Evolutionary conservation across 2,797 vertebrate species (phyloP).

Genomic region (Acomys russatus): DNA sequence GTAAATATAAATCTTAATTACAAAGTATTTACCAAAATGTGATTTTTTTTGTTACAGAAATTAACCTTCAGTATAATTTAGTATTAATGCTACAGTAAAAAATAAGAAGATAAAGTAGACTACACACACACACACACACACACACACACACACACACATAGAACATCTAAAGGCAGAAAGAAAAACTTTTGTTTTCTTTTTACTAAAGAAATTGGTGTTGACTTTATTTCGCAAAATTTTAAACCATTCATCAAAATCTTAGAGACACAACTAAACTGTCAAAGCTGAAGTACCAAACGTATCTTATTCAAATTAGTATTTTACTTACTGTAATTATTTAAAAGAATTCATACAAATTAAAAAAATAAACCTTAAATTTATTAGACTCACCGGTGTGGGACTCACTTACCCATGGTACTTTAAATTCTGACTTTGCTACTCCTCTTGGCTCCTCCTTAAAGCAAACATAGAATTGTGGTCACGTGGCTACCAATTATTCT

Average conservation of each 20-base stretch:
- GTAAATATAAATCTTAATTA: neutral
- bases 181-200: neutral
- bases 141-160: too few relatives aligned
- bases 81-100: neutral
- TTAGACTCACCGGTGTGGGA: neutral
- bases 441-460: neutral
- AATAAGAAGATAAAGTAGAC: neutral
- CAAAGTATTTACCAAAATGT: neutral
- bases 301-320: neutral
- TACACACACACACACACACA: neutral
- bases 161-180: neutral
- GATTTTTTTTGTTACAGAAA: neutral
- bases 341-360: neutral
- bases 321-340: constrained; percentile 18
- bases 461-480: neutral
- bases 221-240: constrained; percentile 19
- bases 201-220: neutral
- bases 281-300: neutral
- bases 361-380: neutral
- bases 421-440: constrained; percentile 26
- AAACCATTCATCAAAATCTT: neutral
- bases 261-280: constrained; percentile 46
- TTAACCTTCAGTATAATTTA: neutral
- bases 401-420: neutral
- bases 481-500: neutral